Evolutionary conservation across 35 echinoderm and acorn worm genomes (phyloP).

Genomic region (Antedon bifida): DNA sequence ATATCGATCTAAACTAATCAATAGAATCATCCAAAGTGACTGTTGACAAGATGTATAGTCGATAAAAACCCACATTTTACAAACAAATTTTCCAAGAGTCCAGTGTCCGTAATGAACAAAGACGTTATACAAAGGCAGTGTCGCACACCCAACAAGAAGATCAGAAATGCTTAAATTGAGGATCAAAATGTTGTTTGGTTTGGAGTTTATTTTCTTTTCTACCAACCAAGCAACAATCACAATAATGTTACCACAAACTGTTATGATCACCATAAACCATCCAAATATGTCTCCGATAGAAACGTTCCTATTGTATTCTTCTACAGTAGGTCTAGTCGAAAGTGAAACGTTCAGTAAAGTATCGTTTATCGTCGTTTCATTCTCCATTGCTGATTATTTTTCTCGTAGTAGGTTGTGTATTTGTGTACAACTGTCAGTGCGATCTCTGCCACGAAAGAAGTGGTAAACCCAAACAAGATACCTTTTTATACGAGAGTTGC

Average conservation of each 20-base stretch:
- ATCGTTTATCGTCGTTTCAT: no score
- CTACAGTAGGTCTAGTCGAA: no score
- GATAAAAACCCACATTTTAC: conserved; percentile 21
- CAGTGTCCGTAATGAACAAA: conserved; percentile 24
- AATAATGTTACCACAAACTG: conserved; percentile 40
- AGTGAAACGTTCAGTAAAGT: no score
- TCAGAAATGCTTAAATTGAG: conserved; percentile 41
- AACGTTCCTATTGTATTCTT: no score
- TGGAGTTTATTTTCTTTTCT: conserved; percentile 17
- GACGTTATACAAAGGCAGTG: conserved; percentile 14
- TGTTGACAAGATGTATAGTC: conserved; percentile 28
- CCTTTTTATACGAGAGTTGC: no score
- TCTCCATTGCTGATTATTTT: no score
- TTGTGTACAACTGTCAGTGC: no score
- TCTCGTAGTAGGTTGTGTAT: no score
- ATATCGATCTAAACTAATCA: conserved; percentile 60
- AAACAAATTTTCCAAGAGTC: conserved; percentile 31
- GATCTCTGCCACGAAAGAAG: no score
- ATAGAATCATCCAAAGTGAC: conserved; percentile 28
- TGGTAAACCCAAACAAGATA: no score
- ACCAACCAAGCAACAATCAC: conserved; percentile 32
- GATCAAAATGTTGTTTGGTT: conserved; percentile 20
- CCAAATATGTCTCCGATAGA: no score
- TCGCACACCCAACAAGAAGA: conserved; percentile 20
- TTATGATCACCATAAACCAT: conserved; percentile 22